A percentile compares a stretch with the other conserved stretches of the same genome.
Evolutionary conservation across 2,888 invertebrate species (phyloP).

Genomic region (Clitarchus hookeri): DNA sequence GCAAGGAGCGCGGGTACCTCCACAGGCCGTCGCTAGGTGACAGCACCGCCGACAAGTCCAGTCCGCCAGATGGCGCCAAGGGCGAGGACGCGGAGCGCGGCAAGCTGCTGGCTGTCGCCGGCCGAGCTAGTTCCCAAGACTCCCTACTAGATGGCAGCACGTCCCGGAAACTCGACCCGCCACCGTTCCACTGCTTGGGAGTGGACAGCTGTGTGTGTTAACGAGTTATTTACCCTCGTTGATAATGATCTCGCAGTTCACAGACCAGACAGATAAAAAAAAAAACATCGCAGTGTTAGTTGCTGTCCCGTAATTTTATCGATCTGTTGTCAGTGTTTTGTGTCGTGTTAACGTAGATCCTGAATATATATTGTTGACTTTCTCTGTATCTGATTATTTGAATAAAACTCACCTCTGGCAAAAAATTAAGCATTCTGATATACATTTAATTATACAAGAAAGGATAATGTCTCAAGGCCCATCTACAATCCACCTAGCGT

Average conservation of each 20-base stretch:
- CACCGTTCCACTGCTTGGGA: conserved; percentile 43
- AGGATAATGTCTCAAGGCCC: no score
- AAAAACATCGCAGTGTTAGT: background rate
- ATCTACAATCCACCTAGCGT: no score
- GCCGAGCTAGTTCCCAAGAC: conserved; percentile 28
- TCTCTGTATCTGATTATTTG: conserved; percentile 1
- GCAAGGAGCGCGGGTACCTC: background rate
- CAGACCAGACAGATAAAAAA: background rate
- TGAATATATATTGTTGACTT: background rate
- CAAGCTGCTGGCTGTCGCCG: background rate
- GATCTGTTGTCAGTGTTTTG: conserved; percentile 7
- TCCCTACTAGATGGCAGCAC: conserved; percentile 4
- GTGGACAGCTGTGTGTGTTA: conserved; percentile 46
- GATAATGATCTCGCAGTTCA: background rate
- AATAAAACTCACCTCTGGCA: background rate
- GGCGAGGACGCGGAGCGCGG: background rate
- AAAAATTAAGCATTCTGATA: no score
- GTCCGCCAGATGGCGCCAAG: background rate
- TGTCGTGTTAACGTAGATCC: background rate
- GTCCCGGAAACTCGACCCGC: conserved; percentile 36
- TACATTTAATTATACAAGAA: no score
- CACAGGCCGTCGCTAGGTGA: conserved; percentile 16
- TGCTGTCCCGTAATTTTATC: conserved; percentile 2
- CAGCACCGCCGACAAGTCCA: background rate
- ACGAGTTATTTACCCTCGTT: background rate